Evolutionary conservation across 2,113 vertebrate species (phyloP), one percentile per base, ranked within the genome.

Genomic region (Ptychochromis oligacanthus): DNA sequence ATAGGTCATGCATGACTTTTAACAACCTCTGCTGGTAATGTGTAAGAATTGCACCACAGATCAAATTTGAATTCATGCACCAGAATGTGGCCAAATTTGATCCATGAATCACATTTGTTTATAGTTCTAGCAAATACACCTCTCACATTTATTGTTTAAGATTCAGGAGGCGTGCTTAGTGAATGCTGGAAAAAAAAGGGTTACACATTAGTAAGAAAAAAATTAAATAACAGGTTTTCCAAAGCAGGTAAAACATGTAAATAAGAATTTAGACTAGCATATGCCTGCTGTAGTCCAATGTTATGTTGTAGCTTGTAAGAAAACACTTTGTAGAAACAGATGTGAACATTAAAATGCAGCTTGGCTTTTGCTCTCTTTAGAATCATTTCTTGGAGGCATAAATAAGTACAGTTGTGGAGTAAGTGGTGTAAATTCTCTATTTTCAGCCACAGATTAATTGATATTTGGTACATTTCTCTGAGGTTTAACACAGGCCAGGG

Each of bases 31-130:
- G 4, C 62, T 77, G 72, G 81, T 10, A 38, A 57, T 65, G 36
- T 49, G 58, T 31, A 18, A 80, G 75, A 84, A 80, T 34, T 78
- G 60, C 88, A 91, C 24, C 56, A 43, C n/a, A 31, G 31, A 59
- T 54, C 52, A 57, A 31, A 76, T 52, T 18, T 24, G 64, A 46
- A 67, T 9, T 67, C 40, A 67, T 67, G 64, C 64, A 46, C 38
- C 4, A 72, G 24, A 54, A 26, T 54, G 65, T 31, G 26, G 46
- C 46, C n/a, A 18, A 14, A 57, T 26, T 24, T 17, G 13, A 15
- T 17, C 14, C 58, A 60, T 31, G 31, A 7, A 17, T 17, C 10
- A 28, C 18, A 20, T 59, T 28, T 46, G 10, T 8, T 76, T 20
- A 17, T n/a, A 54, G 46, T 18, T 54, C 46, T n/a, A n/a, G 24